Base-by-base conservation (phyloP, 2,797 vertebrate genomes). In the Parauchenoglanis punctatus region DNA sequence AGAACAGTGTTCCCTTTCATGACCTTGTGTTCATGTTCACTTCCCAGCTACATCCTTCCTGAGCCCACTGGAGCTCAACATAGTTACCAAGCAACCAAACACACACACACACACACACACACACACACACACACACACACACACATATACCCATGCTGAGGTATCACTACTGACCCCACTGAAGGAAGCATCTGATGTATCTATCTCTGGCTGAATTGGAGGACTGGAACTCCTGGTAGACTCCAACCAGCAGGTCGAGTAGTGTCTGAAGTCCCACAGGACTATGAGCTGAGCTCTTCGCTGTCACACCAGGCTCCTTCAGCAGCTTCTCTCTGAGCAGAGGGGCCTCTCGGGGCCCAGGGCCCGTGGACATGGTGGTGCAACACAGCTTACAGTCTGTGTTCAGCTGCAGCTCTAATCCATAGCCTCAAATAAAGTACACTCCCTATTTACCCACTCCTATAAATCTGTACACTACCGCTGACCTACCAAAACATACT, bases 191-290 rank as follows among this genome's bases (percentile, higher is more conserved):
- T 10, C 91, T 93, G 88, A 97, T 94, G 58, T 96, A 95, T 87
- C 95, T 97, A 92, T 97, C 96, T 86, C 93, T 92, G 73, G 94
- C 91, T 44, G 96, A 92, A 12, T 94, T 87, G 0, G 96, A 97
- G 7, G 94, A 92, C 35, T 92, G 93, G 88, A 97, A 95, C 93
- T 97, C 97, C 87, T 97, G 95, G 88, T 96, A 96, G 86, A 97
- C 95, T 2, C 97, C 96, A 75, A 97, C 95, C 89, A 97, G 93
- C 81, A 97, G 95, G 90, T 97, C 97, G 92, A 97, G 93, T 90
- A 97, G 92, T 10, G 96, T 95, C 93, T 97, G 96, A 86, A 97
- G 93, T 28, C 95, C 95, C 83, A 97, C 94, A 5, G 94, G 93
- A 61, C 95, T 93, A 1, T 90, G 86, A 0, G 90, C 89, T 75